phyloP scores from a whole-genome alignment of 2,888 invertebrate species.

The Carabus problematicus region DNA sequence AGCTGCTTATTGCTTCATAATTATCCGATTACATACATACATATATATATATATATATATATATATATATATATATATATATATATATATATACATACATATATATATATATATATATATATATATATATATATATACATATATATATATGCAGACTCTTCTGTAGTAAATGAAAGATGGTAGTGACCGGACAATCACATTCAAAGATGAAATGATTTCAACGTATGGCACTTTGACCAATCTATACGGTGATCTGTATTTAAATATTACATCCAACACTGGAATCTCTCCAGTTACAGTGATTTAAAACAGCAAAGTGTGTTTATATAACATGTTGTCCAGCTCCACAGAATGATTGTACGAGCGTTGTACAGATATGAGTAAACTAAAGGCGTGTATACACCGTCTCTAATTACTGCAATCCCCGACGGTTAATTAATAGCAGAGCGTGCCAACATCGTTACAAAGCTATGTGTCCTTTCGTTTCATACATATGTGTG shows the following conservation, averaged over 20 bases:
- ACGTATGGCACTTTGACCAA: not conserved
- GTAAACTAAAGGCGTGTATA: not conserved
- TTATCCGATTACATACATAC: not conserved
- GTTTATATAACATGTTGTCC: too few relatives aligned
- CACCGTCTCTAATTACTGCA: too few relatives aligned
- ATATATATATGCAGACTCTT: not conserved
- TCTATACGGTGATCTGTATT: not conserved
- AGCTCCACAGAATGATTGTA: not conserved
- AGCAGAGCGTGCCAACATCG: too few relatives aligned
- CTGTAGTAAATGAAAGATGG: too few relatives aligned
- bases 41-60: conserved; percentile 11
- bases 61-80: conserved; percentile 13
- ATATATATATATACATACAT: conserved; percentile 2
- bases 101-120: not conserved
- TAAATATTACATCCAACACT: not conserved
- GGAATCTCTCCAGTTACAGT: too few relatives aligned
- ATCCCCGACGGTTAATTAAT: too few relatives aligned
- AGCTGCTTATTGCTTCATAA: too few relatives aligned
- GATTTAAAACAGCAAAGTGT: too few relatives aligned
- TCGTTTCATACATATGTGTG: too few relatives aligned
- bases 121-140: not conserved
- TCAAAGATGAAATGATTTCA: not conserved
- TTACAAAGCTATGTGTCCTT: too few relatives aligned
- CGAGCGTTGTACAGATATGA: not conserved
- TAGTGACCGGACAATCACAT: too few relatives aligned